Evolutionary conservation across 2,888 invertebrate genomes (phyloP), one percentile per base, ranked within the genome.

Genomic region (Strigamia transsilvanica): DNA sequence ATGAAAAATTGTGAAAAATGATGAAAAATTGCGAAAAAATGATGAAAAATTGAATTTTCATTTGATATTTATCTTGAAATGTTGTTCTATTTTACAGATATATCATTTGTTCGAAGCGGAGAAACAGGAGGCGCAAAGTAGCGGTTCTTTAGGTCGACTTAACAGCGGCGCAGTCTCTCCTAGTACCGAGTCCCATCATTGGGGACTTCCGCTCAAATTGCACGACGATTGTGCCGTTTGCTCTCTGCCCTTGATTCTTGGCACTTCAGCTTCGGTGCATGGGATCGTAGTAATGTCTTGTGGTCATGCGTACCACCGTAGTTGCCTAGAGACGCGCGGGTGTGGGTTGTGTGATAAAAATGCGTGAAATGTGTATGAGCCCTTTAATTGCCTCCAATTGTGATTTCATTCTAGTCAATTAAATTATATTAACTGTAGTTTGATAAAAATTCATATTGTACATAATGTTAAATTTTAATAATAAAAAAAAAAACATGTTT

Each of bases 31-130:
- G n/a, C n/a, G n/a, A n/a, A n/a, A n/a, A n/a, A n/a, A n/a, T n/a
- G n/a, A n/a, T n/a, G n/a, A n/a, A n/a, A n/a, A 34, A 34, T 5
- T 34, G 42, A 42, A 42, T 13, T 42, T 10, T 15, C 12, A 73
- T 32, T 10, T 73, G 4, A 73, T 15, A 10, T 9, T 23, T 73
- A 12, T 13, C 18, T 2, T 56, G 7, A 56, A n/a, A n/a, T n/a
- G n/a, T 56, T 56, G 7, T 56, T 21, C 3, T 73, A 10, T 73
- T 27, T 73, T 18, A 2, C 13, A 73, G 73, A 23, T 73, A 21
- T 79, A 79, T 79, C 79, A 79, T 38, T 38, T 79, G 27, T 79
- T 34, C 13, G 23, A 38, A 34, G 79, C 79, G 12, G 79, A 79
- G 15, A 79, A 79, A 79, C 32, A 38, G 34, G 32, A 73, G 13